Percentiles rank a stretch among this genome's conserved stretches.
Conservation (phyloP, 2,888 invertebrate genomes). For the Monopis laevigella region DNA sequence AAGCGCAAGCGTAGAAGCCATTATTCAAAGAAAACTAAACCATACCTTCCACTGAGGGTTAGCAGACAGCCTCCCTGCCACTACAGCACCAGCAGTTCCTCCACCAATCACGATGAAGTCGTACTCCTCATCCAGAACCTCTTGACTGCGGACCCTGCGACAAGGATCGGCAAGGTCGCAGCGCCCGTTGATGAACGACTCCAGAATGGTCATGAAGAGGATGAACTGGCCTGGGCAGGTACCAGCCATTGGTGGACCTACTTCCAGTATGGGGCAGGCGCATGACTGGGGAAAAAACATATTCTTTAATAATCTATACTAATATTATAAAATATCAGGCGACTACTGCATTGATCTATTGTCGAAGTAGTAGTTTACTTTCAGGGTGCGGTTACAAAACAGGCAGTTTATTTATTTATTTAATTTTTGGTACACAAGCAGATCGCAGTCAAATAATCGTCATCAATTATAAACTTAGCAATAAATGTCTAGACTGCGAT, state of each 20-base stretch:
- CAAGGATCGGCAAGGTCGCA: constrained; percentile 70
- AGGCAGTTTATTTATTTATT: too few species aligned
- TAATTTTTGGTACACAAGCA: too few species aligned
- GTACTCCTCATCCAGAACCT: constrained; percentile 55
- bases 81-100: constrained; percentile 72
- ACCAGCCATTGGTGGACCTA: constrained; percentile 66
- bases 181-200: constrained; percentile 67
- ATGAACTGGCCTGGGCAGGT: constrained; percentile 70
- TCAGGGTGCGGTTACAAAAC: too few species aligned
- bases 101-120: constrained; percentile 75
- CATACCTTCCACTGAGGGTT: constrained; percentile 69
- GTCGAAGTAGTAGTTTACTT: too few species aligned
- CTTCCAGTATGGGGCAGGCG: constrained; percentile 60
- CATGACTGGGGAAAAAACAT: constrained; percentile 44
- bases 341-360: too few species aligned
- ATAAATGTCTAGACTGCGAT: too few species aligned
- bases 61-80: constrained; percentile 72
- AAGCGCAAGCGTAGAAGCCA: too few species aligned
- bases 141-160: constrained; percentile 56
- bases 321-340: too few species aligned
- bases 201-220: constrained; percentile 72
- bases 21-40: too few species aligned
- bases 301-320: too few species aligned
- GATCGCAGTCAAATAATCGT: too few species aligned
- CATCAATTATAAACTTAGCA: too few species aligned